These are phyloP conservation scores for Poicephalus meyeri DNA, from an alignment of 2,113 vertebrate species.

Conservation along the genomic window DNA sequence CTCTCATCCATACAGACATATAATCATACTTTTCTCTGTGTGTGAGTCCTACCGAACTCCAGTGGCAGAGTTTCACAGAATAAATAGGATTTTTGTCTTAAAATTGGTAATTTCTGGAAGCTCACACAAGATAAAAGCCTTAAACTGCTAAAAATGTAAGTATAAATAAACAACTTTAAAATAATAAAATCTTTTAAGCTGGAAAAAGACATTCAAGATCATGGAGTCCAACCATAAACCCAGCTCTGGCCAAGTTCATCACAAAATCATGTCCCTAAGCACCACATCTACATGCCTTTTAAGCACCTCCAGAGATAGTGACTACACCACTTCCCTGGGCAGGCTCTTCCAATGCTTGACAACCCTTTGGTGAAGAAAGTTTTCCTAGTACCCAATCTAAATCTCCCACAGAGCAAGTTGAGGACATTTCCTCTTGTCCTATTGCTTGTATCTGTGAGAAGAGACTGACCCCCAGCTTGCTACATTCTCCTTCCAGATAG, in stretches of 20 bases:
- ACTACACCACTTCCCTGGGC: not conserved
- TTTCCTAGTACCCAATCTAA: not conserved
- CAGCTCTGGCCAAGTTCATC: not conserved
- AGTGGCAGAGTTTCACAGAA: not conserved
- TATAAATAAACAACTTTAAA: not conserved
- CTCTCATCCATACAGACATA: not conserved
- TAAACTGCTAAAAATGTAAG: not conserved
- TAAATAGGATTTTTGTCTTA: not conserved
- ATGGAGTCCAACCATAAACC: not conserved
- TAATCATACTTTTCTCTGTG: fast-evolving
- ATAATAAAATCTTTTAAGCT: not conserved
- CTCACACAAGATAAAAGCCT: not conserved
- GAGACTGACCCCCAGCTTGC: fast-evolving
- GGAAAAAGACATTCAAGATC: not conserved
- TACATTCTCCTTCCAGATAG: not conserved
- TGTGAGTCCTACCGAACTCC: not conserved
- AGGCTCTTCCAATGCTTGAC: not conserved
- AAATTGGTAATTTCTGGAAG: not conserved
- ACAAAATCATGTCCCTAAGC: fast-evolving
- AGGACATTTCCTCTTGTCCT: not conserved
- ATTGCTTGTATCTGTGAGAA: fast-evolving
- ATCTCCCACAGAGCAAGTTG: fast-evolving
- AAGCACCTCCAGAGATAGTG: not conserved
- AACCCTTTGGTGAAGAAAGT: fast-evolving
- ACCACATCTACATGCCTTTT: not conserved